These are phyloP conservation scores for Pedicia rivosa DNA, from an alignment of 2,888 invertebrate genomes.

Conservation along the genomic window DNA sequence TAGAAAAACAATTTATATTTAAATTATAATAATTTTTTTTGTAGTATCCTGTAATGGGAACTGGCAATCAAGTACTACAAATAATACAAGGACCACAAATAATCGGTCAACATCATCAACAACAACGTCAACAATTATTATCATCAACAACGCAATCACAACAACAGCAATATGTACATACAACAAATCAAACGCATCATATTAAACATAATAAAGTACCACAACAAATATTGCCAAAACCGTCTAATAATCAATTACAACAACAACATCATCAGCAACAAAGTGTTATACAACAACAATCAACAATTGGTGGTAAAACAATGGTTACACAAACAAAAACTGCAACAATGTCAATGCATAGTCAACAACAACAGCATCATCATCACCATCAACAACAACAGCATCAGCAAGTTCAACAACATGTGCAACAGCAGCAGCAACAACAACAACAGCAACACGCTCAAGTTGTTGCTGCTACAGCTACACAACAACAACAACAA, in stretches of 20 bases:
- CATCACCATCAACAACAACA: conserved; percentile 12
- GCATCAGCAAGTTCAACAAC: conserved; percentile 1
- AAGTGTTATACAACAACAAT: conserved; percentile 13
- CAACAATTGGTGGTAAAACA: conserved; percentile 11
- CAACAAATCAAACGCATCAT: conserved; percentile 22
- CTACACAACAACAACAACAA: conserved; percentile 14
- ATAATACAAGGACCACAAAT: conserved; percentile 17
- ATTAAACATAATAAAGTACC: conserved; percentile 32
- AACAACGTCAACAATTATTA: conserved; percentile 15
- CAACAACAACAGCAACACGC: conserved; percentile 20
- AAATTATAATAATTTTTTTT: too few species aligned
- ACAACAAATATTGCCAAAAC: conserved; percentile 45
- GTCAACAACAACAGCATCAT: conserved; percentile 12
- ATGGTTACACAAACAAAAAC: conserved; percentile 13
- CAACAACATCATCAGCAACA: conserved; percentile 14
- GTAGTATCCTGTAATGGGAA: conserved; percentile 11
- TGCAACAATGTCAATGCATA: conserved; percentile 9
- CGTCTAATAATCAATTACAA: conserved; percentile 20
- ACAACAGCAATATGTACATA: conserved; percentile 7
- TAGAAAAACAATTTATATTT: too few species aligned
- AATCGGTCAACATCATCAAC: conserved; percentile 16
- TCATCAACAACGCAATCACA: neutral
- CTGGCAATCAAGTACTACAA: conserved; percentile 18
- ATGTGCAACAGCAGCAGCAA: conserved; percentile 16
- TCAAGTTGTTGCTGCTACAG: conserved; percentile 11